Evolutionary conservation across 2,888 invertebrate species (phyloP), one percentile per base, ranked within the genome.

Genomic region (Azorinus chamasolen): DNA sequence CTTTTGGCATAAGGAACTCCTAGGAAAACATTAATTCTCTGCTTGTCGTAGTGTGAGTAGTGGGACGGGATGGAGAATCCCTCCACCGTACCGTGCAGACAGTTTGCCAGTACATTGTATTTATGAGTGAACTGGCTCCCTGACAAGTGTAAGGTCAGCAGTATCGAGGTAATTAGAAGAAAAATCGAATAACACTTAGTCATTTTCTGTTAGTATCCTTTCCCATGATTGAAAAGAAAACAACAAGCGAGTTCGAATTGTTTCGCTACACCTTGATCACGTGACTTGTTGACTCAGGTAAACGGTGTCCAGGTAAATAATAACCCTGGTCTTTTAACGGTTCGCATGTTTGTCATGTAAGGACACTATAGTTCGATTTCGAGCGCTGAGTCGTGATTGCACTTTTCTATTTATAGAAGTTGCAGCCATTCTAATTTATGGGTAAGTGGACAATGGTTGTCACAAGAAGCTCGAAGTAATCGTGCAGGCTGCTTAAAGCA

Each of bases 1-100:
- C 93, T 89, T 61, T 91, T 91, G 5, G 94, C 94, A 76, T 93
- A 94, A 1, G 93, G 94, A 37, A 94, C 89, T n/a, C 94, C 94
- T 1, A 93, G 86, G 76, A 92, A 94, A 3, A 91, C 85, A 62
- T 92, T 92, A 18, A 93, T 86, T 66, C 88, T 79, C 43, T 83
- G 79, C 58, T 79, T 79, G 16, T 85, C 79, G 25, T 80, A 83
- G 1, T 78, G 76, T 20, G 81, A 77, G 58, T 89, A 87, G 22
- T 88, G 88, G 2, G 89, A 88, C 12, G 74, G 79, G n/a, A 87
- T 87, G 2, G 79, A 79, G n/a, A 88, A 86, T 2, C 90, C 89
- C 51, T 83, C 82, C 2, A 90, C 88, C 6, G 74, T 50, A 10
- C 89, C 89, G 59, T 86, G 79, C 1, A 22, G 25, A 46, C 74